phyloP scores from a whole-genome alignment of 2,888 invertebrate genomes.

The Didymodactylos carnosus region DNA sequence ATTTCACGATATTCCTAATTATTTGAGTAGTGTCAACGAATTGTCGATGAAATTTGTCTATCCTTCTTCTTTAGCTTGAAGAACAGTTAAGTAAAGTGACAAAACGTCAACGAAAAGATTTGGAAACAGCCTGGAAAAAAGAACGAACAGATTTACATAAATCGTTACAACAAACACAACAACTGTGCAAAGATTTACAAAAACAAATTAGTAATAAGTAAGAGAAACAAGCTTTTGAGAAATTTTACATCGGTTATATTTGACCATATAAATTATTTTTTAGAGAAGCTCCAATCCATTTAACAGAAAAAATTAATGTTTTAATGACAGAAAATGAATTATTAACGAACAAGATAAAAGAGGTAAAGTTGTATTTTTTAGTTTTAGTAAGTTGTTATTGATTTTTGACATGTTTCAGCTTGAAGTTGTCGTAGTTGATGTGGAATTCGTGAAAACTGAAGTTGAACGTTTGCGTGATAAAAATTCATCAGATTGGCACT shows the following conservation, averaged over 20 bases:
- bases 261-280: no score
- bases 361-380: neutral
- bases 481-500: neutral
- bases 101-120: conserved; percentile 12
- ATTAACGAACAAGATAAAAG: conserved; percentile 6
- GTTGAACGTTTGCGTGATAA: neutral
- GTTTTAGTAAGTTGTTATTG: no score
- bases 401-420: no score
- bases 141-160: conserved; percentile 7
- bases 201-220: neutral
- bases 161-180: conserved; percentile 2
- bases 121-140: conserved; percentile 12
- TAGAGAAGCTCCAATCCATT: neutral
- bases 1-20: no score
- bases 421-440: neutral
- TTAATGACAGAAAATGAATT: conserved; percentile 12
- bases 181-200: conserved; percentile 2
- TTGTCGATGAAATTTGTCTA: neutral
- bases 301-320: conserved; percentile 6
- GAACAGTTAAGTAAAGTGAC: conserved; percentile 12
- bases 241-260: no score
- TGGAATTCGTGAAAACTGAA: neutral
- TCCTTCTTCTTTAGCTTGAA: conserved; percentile 3
- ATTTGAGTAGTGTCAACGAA: no score
- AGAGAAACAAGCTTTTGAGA: no score